These are phyloP conservation scores for Psophia crepitans DNA, from an alignment of 2,113 vertebrate genomes.

Conservation along the genomic window DNA sequence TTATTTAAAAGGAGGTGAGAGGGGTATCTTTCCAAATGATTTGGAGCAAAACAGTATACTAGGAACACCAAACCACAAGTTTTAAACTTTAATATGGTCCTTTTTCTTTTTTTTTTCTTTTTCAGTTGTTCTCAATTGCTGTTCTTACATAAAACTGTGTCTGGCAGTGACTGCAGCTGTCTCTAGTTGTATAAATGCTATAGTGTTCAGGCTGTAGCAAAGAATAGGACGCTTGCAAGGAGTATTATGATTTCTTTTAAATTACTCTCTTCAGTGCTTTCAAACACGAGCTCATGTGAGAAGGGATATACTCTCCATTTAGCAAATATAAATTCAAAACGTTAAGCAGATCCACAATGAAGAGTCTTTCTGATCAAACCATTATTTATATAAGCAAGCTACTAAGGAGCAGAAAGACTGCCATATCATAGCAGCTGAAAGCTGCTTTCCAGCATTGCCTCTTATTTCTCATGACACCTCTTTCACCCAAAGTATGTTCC, in stretches of 20 bases:
- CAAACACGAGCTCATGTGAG: not conserved
- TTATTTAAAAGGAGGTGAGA: not conserved
- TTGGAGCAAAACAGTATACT: not conserved
- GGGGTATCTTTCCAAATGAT: not conserved
- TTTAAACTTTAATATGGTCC: not conserved
- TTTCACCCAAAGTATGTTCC: not conserved
- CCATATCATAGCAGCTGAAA: not conserved
- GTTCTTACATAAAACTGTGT: conserved; percentile 9
- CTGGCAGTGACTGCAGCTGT: conserved; percentile 3
- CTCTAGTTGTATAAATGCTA: not conserved
- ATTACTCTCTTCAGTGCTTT: not conserved
- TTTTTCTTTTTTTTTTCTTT: not conserved
- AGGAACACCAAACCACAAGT: not conserved
- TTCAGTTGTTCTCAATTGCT: not conserved
- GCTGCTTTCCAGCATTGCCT: not conserved
- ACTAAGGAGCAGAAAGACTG: not conserved
- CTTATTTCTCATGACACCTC: not conserved
- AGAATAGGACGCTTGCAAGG: conserved; percentile 1
- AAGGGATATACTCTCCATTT: not conserved
- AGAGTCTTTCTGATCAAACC: not conserved
- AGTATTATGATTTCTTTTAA: not conserved
- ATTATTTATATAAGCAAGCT: not conserved
- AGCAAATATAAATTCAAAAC: not conserved
- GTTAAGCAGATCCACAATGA: not conserved
- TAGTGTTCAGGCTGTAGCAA: not conserved